Percentiles rank a stretch among this genome's conserved stretches.
phyloP scores from a whole-genome alignment of 2,113 vertebrate species.

The Aegithalos caudatus region DNA sequence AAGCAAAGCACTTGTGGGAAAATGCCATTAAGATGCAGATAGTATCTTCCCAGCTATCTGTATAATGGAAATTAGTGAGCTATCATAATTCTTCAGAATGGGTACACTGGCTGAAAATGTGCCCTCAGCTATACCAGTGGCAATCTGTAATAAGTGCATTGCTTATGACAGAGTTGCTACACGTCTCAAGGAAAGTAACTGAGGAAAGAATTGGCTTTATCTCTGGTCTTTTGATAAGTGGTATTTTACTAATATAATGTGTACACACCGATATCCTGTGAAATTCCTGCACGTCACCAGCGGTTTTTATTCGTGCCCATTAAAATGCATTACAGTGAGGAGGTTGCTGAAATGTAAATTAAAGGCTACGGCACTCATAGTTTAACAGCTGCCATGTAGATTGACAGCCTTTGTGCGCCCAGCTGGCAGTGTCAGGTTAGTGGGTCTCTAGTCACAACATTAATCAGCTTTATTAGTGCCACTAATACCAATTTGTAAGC shows the following conservation, averaged over 20 bases:
- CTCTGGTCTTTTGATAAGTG: constrained; percentile 40
- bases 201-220: constrained; percentile 60
- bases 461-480: constrained; percentile 96
- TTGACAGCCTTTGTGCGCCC: constrained; percentile 73
- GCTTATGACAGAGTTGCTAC: neutral
- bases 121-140: neutral
- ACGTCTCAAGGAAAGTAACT: constrained; percentile 5
- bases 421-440: constrained; percentile 85
- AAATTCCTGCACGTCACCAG: constrained; percentile 60
- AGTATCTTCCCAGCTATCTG: constrained; percentile 19
- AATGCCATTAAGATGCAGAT: constrained; percentile 48
- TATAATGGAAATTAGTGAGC: constrained; percentile 21
- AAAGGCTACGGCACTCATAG: constrained; percentile 36
- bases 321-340: constrained; percentile 43
- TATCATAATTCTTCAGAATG: constrained; percentile 22
- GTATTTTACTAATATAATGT: constrained; percentile 60
- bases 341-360: constrained; percentile 60
- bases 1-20: constrained; percentile 46
- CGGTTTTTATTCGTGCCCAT: constrained; percentile 20
- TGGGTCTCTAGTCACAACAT: constrained; percentile 84
- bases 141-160: neutral
- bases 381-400: constrained; percentile 76
- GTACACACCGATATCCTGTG: constrained; percentile 62
- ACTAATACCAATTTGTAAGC: constrained; percentile 92
- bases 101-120: neutral